Conservation (phyloP, 2,113 vertebrate species). For the Panthera tigris region DNA sequence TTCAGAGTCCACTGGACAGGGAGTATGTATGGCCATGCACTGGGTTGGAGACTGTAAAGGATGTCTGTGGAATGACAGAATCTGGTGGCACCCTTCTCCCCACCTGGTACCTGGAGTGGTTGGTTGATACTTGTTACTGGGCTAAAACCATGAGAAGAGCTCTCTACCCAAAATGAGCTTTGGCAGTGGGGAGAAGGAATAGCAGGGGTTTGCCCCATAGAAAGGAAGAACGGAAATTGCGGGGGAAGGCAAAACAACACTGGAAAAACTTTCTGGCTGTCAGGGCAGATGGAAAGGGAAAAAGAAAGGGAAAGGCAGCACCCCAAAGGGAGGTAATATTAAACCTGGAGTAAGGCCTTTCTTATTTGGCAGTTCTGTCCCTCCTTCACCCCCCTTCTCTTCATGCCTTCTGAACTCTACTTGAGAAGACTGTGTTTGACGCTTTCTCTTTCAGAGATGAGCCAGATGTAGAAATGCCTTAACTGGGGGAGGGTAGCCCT, state of each 20-base stretch:
- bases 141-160: background rate
- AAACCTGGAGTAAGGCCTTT: background rate
- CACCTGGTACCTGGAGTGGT: background rate
- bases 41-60: background rate
- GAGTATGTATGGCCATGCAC: background rate
- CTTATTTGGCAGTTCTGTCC: background rate
- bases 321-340: background rate
- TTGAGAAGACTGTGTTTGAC: background rate
- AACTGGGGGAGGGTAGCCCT: background rate
- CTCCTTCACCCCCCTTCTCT: background rate
- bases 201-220: background rate
- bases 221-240: background rate
- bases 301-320: background rate
- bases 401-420: background rate
- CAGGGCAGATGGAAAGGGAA: background rate
- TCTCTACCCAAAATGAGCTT: background rate
- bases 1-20: background rate
- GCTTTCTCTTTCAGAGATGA: background rate
- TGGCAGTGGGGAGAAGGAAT: background rate
- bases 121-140: background rate
- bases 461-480: background rate
- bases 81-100: rapidly evolving
- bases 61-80: background rate
- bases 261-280: background rate
- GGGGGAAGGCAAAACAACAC: background rate